Conservation (phyloP, 2,888 invertebrate species). For the Heterodera filipjevi region DNA sequence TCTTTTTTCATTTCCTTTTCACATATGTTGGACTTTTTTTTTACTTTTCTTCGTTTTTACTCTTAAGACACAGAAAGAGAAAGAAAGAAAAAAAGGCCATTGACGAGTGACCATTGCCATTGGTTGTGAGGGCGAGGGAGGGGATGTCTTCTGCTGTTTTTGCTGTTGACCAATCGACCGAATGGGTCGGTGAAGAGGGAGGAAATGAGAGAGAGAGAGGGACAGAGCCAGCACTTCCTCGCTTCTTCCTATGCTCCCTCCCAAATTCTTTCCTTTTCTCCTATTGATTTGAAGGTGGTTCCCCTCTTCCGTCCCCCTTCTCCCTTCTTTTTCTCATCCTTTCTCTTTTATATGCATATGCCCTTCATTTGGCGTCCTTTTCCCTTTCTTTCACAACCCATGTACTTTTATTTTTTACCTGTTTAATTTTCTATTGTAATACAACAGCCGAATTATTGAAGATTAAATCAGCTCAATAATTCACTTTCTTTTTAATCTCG, state of each 20-base stretch:
- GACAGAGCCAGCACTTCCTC: not conserved
- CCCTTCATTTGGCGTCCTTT: not conserved
- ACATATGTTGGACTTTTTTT: not conserved
- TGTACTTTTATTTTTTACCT: not conserved
- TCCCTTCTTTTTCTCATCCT: not conserved
- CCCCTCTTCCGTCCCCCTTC: not conserved
- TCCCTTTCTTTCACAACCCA: not conserved
- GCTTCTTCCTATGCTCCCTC: not conserved
- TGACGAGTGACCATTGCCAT: constrained; percentile 5
- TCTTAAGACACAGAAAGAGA: not conserved
- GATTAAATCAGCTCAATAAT: no score
- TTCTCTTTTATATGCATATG: constrained; percentile 1
- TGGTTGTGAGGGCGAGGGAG: not conserved
- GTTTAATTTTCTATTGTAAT: no score
- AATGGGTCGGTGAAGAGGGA: not conserved
- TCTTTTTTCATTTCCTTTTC: not conserved
- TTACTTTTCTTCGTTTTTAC: not conserved
- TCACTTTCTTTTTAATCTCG: no score
- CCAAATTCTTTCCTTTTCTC: not conserved
- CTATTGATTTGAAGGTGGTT: not conserved
- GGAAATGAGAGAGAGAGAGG: not conserved
- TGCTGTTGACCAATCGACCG: not conserved
- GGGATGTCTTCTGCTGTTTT: not conserved
- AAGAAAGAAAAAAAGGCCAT: not conserved
- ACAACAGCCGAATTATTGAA: no score